phyloP scores from a whole-genome alignment of 2,797 vertebrate genomes.

The Rhynchonycteris naso region DNA sequence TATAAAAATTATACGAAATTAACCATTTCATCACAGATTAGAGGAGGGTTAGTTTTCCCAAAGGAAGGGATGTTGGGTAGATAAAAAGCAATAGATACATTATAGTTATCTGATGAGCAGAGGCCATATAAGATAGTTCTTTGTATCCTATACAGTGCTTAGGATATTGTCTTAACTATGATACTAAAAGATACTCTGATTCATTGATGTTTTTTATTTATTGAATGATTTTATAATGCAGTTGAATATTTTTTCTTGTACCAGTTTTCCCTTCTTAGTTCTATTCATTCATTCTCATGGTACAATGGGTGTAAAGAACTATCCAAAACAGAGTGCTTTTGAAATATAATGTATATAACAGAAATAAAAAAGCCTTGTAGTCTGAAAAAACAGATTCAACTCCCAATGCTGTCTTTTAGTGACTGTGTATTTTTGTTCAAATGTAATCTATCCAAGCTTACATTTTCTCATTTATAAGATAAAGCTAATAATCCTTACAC shows the following conservation, averaged over 20 bases:
- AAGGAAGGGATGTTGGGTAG: neutral
- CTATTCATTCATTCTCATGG: neutral
- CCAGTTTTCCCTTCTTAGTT: neutral
- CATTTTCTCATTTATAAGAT: neutral
- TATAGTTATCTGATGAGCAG: neutral
- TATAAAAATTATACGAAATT: neutral
- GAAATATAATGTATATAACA: neutral
- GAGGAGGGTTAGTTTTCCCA: neutral
- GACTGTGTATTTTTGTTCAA: neutral
- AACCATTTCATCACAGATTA: neutral
- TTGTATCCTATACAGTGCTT: neutral
- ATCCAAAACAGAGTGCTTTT: neutral
- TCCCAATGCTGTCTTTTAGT: neutral
- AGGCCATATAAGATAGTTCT: neutral
- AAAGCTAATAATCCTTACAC: neutral
- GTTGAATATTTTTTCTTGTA: neutral
- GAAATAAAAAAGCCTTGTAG: neutral
- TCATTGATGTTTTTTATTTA: neutral
- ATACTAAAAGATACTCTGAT: neutral
- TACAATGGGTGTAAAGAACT: slow-evolving; percentile 19
- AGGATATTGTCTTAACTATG: neutral
- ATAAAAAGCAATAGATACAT: neutral
- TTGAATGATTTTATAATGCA: neutral
- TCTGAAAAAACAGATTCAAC: neutral
- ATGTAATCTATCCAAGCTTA: neutral